A percentile compares a stretch with the other conserved stretches of the same genome.
These are phyloP conservation scores for Galleria mellonella DNA, from an alignment of 1,140 invertebrate species.

Conservation along the genomic window DNA sequence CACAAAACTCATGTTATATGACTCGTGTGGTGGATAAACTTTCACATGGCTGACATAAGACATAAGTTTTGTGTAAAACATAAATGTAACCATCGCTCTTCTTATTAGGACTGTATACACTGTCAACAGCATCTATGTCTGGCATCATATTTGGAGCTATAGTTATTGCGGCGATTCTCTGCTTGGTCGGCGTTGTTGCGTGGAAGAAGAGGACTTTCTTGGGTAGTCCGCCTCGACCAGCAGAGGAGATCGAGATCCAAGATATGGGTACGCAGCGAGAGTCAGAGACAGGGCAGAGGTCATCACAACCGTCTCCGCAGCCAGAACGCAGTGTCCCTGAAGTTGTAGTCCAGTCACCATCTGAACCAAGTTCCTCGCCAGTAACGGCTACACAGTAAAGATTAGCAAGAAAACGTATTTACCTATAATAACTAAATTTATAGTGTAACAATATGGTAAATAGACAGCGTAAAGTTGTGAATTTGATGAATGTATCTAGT, in stretches of 20 bases:
- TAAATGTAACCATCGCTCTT: constrained; percentile 7
- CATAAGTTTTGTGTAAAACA: background rate
- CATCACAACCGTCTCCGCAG: background rate
- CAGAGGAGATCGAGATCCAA: constrained; percentile 30
- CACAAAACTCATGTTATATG: too few relatives aligned
- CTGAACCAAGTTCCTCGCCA: constrained; percentile 11
- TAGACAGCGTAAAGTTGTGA: too few relatives aligned
- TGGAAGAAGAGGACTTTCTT: constrained; percentile 41
- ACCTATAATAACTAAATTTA: too few relatives aligned
- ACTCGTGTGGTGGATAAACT: too few relatives aligned
- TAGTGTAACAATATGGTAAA: too few relatives aligned
- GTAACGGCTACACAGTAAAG: too few relatives aligned
- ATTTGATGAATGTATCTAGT: too few relatives aligned
- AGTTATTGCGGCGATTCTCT: constrained; percentile 21
- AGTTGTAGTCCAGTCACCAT: constrained; percentile 34
- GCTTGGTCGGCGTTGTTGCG: constrained; percentile 29
- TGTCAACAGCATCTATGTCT: constrained; percentile 47
- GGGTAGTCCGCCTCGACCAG: constrained; percentile 13
- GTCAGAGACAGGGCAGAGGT: constrained; percentile 1
- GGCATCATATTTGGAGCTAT: constrained; percentile 43
- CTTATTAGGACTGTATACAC: constrained; percentile 39
- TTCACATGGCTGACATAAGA: too few relatives aligned
- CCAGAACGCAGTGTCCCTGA: constrained; percentile 13
- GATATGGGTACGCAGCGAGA: constrained; percentile 17
- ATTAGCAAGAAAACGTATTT: too few relatives aligned